Evolutionary conservation across 2,113 vertebrate species (phyloP), one percentile per base, ranked within the genome.

Genomic region (pig (Sus scrofa)): DNA sequence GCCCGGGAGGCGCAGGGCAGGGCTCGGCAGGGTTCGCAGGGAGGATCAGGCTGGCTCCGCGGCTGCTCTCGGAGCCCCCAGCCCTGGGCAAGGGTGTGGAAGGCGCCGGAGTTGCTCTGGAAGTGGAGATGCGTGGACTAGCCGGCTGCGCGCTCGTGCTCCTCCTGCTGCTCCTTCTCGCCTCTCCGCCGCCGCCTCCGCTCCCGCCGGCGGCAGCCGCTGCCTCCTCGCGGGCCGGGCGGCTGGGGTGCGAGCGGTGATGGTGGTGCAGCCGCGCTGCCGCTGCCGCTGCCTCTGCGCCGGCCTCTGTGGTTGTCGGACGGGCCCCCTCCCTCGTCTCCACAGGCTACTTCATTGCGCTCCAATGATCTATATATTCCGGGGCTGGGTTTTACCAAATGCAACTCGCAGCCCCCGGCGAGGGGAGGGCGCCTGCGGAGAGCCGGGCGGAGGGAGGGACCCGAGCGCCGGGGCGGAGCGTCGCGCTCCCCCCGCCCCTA

Each of bases 281-380:
- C 39, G 90, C 95, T 8, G 93, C 82, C 32, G 88, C 94, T 18
- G 83, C 85, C 78, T 71, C 95, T 10, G 85, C 65, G 67, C 95
- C 34, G 92, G 70, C 90, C 75, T 54, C 95, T 90, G 96, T 91
- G 93, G 89, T 93, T 87, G 91, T 85, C 34, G 91, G 88, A 60
- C 87, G 30, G 84, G 77, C 77, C 93, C 95, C 87, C 97, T 94
- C 92, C 67, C 97, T 78, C n/a, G 81, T 67, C 94, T 88, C 96
- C 98, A 32, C 81, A 96, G 94, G 87, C 98, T 95, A 96, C 98
- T 98, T 98, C 98, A 95, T 96, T 95, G 97, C 97, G 97, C 98
- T 95, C 92, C 86, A 44, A 54, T 20, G 96, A 97, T 88, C 97
- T 97, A 93, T 97, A 95, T 94, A 97, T 97, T 97, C 97, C 94